phyloP scores from a whole-genome alignment of 1,140 invertebrate genomes.

The Lepidurus arcticus region DNA sequence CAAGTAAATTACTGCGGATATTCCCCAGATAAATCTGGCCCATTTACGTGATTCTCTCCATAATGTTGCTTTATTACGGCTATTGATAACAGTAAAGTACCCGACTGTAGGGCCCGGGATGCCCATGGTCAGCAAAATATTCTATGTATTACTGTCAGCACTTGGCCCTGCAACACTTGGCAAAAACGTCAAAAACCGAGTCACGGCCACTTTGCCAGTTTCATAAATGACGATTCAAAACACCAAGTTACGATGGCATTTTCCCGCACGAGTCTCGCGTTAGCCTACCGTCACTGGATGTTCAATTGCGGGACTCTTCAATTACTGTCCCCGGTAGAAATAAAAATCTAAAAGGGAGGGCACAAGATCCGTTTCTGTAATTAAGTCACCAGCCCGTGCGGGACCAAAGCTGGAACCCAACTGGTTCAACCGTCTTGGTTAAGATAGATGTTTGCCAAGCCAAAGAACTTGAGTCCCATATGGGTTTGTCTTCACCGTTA shows the following conservation, averaged over 20 bases:
- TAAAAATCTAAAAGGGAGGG: slow-evolving; percentile 7
- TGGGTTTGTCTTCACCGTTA: slow-evolving; percentile 18
- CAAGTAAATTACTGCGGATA: neutral
- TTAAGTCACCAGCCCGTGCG: slow-evolving; percentile 16
- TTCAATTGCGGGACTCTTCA: neutral
- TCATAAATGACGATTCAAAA: neutral
- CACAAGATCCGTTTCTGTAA: slow-evolving; percentile 5
- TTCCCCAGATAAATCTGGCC: neutral
- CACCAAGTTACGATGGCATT: slow-evolving; percentile 6
- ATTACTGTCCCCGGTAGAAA: neutral
- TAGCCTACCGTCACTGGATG: neutral
- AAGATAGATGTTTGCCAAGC: slow-evolving; percentile 7
- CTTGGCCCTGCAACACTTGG: slow-evolving; percentile 5
- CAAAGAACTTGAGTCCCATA: neutral
- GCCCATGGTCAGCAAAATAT: slow-evolving; percentile 3
- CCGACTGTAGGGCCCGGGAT: slow-evolving; percentile 10
- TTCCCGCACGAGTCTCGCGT: slow-evolving; percentile 12
- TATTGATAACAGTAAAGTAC: neutral
- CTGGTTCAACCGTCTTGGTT: slow-evolving; percentile 18
- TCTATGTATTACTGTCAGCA: neutral
- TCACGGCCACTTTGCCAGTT: slow-evolving; percentile 20
- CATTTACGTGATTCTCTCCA: neutral
- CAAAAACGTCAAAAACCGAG: slow-evolving; percentile 8
- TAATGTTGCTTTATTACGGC: neutral
- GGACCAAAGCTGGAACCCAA: slow-evolving; percentile 20